Percentiles rank a stretch among this genome's conserved stretches.
phyloP scores from a whole-genome alignment of 2,888 invertebrate genomes.

The Drosophila seclusa region DNA sequence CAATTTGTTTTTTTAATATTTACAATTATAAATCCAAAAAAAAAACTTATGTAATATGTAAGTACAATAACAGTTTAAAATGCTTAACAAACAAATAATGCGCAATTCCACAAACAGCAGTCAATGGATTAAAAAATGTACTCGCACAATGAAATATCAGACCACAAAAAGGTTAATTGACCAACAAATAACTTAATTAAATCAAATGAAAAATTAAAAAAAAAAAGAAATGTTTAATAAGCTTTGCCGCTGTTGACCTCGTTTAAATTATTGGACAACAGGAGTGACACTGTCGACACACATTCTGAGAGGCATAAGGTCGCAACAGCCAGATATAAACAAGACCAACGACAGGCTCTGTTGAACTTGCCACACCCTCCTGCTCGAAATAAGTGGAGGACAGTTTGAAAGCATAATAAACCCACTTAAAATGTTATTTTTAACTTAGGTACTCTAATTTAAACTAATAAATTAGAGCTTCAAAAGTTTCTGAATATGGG shows the following conservation, averaged over 20 bases:
- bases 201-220: slow-evolving; percentile 76
- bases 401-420: slow-evolving; percentile 2
- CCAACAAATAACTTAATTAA: slow-evolving; percentile 80
- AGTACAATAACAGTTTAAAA: slow-evolving; percentile 66
- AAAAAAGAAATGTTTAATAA: slow-evolving; percentile 74
- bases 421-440: slow-evolving; percentile 15
- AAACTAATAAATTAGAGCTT: slow-evolving; percentile 10
- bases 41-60: slow-evolving; percentile 22
- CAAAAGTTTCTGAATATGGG: neutral
- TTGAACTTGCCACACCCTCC: slow-evolving; percentile 3
- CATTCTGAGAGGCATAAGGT: slow-evolving; percentile 22
- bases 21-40: slow-evolving; percentile 20
- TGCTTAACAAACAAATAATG: slow-evolving; percentile 67
- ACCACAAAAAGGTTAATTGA: slow-evolving; percentile 76
- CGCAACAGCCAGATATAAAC: slow-evolving; percentile 38
- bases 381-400: neutral
- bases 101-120: slow-evolving; percentile 38
- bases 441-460: neutral
- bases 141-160: slow-evolving; percentile 66
- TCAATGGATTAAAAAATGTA: slow-evolving; percentile 28
- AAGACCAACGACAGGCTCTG: slow-evolving; percentile 19
- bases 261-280: slow-evolving; percentile 65
- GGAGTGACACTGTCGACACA: slow-evolving; percentile 38
- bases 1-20: slow-evolving; percentile 43
- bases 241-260: slow-evolving; percentile 71